Conservation (phyloP, 2,113 vertebrate genomes). For the Alaudala cheleensis region DNA sequence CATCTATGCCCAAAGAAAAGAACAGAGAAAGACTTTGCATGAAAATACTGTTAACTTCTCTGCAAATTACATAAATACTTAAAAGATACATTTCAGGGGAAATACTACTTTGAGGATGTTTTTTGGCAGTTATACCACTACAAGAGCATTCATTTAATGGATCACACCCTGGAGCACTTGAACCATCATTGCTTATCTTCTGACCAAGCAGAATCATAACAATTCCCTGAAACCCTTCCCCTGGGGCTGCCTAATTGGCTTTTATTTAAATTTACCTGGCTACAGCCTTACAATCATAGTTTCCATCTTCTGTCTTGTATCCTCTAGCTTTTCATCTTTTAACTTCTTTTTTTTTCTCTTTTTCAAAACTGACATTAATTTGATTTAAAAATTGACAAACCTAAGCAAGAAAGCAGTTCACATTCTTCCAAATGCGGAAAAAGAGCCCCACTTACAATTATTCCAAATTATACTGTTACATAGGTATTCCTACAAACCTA, state of each 20-base stretch:
- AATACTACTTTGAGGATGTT: background rate
- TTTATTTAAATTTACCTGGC: background rate
- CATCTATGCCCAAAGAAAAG: background rate
- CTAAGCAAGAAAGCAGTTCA: background rate
- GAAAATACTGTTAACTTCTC: background rate
- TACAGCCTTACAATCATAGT: background rate
- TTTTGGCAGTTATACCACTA: background rate
- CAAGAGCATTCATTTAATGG: background rate
- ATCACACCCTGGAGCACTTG: background rate
- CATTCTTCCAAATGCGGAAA: background rate
- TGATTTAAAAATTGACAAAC: background rate
- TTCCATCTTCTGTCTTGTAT: background rate
- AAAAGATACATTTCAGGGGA: background rate
- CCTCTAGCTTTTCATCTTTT: background rate
- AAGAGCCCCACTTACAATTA: background rate
- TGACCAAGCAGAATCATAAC: background rate
- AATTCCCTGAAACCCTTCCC: background rate
- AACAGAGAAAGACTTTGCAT: background rate
- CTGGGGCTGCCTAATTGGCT: background rate
- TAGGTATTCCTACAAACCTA: background rate
- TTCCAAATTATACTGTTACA: background rate
- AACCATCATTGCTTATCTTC: background rate
- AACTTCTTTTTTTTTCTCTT: background rate
- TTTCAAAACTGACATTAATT: background rate
- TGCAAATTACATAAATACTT: background rate